phyloP scores from a whole-genome alignment of 1,140 invertebrate species.

The Platorchestia sp. region DNA sequence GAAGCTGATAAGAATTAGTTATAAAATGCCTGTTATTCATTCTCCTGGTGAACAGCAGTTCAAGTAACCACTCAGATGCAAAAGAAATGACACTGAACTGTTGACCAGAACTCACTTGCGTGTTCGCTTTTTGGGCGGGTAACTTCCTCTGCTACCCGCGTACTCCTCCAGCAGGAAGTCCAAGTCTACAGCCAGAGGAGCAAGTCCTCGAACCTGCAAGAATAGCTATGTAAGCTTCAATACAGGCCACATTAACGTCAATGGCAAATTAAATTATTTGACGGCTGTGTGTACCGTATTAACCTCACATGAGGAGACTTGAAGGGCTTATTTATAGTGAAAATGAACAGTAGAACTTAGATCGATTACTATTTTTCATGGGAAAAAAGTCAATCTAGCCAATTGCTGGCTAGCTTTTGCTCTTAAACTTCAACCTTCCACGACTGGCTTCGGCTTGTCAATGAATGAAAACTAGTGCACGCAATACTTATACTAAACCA shows the following conservation, averaged over 20 bases:
- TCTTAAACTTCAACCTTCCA: too few relatives aligned
- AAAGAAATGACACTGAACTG: background rate
- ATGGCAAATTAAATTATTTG: background rate
- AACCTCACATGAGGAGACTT: background rate
- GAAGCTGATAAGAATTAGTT: too few relatives aligned
- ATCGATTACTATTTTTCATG: too few relatives aligned
- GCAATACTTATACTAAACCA: too few relatives aligned
- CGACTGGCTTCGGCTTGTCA: too few relatives aligned
- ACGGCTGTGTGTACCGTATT: background rate
- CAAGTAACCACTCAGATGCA: background rate
- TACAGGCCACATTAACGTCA: background rate
- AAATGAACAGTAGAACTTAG: too few relatives aligned
- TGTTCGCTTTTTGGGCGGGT: constrained; percentile 1
- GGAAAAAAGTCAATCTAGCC: too few relatives aligned
- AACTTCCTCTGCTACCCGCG: constrained; percentile 21
- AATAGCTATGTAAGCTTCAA: background rate
- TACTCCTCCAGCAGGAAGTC: constrained; percentile 43
- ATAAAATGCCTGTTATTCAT: too few relatives aligned
- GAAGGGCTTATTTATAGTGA: background rate
- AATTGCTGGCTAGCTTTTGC: too few relatives aligned
- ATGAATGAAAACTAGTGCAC: too few relatives aligned
- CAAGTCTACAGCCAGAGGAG: constrained; percentile 19
- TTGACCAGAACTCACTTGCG: background rate
- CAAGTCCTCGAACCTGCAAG: constrained; percentile 38
- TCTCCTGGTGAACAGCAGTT: too few relatives aligned